Base-by-base conservation (phyloP, 2,113 vertebrate genomes). In the Gadus macrocephalus region DNA sequence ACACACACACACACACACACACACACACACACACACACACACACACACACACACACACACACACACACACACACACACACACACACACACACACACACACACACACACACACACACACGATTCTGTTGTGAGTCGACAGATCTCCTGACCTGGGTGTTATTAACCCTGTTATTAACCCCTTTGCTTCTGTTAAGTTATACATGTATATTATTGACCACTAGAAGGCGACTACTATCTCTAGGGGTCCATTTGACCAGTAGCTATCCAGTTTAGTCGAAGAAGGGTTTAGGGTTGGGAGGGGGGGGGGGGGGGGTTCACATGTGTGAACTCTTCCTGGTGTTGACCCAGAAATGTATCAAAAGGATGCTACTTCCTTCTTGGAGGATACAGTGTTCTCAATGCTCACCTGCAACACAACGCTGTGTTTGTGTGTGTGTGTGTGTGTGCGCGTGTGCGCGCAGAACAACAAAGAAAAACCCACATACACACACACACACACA, bases 291-390 rank as follows among this genome's bases (percentile, higher is more conserved):
- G 4, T 28, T 63, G n/a, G 22, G 38, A 5, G 31, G 20, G 27
- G 31, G 20, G 27, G 42, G 42, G 42, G 6, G 7, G 12, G 25
- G 5, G 1, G 22, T 20, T 20, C 20, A 35, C 31, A 35, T 35
- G 31, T 35, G 31, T 35, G 31, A 35, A 35, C 31, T 14, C 42
- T 49, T 38, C 27, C 63, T 77, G 5, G 14, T 68, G 66, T 27
- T 88, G 78, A 82, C 76, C 78, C 53, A 78, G 62, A 81, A 79
- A 83, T n/a, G 69, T 73, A 62, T 62, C 25, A 68, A 72, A 78
- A 71, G 71, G 66, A 82, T 76, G 11, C 58, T 49, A 64, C 25
- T 58, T 75, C 73, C 20, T 14, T 20, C 59, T 49, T 58, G n/a
- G 35, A 27, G 68, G 66, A 68, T 35, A 59, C 66, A 25, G 68